These are phyloP conservation scores for Syngnathus scovelli DNA, from an alignment of 2,113 vertebrate species.

Conservation along the genomic window DNA sequence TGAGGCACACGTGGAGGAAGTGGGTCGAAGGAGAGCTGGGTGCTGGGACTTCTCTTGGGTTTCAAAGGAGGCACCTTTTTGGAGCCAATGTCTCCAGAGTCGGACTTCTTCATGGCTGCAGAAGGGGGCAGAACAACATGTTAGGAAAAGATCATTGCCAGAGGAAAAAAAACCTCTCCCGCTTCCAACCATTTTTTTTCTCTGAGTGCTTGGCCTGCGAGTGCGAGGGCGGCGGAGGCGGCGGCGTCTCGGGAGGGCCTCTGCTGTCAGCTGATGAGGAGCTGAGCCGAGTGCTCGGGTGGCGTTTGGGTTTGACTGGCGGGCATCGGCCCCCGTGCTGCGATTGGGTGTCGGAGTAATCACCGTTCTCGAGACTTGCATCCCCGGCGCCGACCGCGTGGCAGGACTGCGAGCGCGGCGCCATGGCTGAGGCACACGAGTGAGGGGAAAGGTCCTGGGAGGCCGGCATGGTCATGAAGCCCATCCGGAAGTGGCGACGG, in stretches of 20 bases:
- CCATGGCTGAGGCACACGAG: slow-evolving; percentile 85
- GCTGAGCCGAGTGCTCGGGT: slow-evolving; percentile 87
- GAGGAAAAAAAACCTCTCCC: not conserved
- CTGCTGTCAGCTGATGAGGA: slow-evolving; percentile 59
- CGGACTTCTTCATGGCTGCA: slow-evolving; percentile 77
- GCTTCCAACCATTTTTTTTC: slow-evolving; percentile 68
- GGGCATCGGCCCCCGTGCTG: slow-evolving; percentile 73
- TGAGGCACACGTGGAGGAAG: slow-evolving; percentile 54
- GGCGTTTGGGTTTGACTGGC: slow-evolving; percentile 81
- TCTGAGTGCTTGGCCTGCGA: slow-evolving; percentile 68
- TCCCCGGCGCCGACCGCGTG: slow-evolving; percentile 84
- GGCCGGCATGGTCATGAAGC: slow-evolving; percentile 92
- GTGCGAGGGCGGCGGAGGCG: slow-evolving; percentile 52
- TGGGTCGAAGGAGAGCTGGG: slow-evolving; percentile 80
- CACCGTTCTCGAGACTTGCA: slow-evolving; percentile 73
- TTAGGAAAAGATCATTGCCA: slow-evolving; percentile 10
- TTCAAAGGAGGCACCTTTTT: slow-evolving; percentile 85
- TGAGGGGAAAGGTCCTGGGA: slow-evolving; percentile 88
- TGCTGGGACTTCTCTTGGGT: slow-evolving; percentile 84
- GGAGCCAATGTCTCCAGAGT: slow-evolving; percentile 71
- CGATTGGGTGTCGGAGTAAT: slow-evolving; percentile 67
- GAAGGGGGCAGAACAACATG: slow-evolving; percentile 8
- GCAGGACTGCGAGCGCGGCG: slow-evolving; percentile 87
- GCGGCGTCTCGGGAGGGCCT: slow-evolving; percentile 59
- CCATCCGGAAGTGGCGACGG: slow-evolving; percentile 88